These are phyloP conservation scores for Mythimna lalbum DNA, from an alignment of 2,888 invertebrate species.

Conservation along the genomic window DNA sequence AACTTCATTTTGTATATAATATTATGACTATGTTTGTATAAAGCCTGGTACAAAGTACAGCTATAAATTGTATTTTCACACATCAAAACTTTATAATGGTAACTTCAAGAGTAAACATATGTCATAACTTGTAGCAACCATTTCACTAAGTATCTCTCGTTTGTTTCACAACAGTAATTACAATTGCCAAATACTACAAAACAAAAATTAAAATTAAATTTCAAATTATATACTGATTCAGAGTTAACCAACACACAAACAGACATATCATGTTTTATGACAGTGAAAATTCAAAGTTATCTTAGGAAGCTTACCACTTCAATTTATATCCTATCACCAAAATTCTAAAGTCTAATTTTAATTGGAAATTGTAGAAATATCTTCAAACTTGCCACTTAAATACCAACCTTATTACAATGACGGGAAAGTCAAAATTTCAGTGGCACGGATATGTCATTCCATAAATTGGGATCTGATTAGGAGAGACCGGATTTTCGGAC, in stretches of 20 bases:
- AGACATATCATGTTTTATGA: conserved; percentile 43
- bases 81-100: conserved; percentile 30
- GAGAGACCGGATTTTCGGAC: conserved; percentile 63
- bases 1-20: too few relatives aligned
- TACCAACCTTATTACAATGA: conserved; percentile 21
- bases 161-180: conserved; percentile 13
- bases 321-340: conserved; percentile 45
- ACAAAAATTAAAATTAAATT: conserved; percentile 38
- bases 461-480: conserved; percentile 67
- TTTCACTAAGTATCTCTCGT: conserved; percentile 1
- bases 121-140: conserved; percentile 17
- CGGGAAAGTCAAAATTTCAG: conserved; percentile 17
- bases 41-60: conserved; percentile 9
- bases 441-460: conserved; percentile 31
- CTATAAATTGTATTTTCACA: conserved; percentile 16
- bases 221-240: conserved; percentile 29
- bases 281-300: conserved; percentile 41
- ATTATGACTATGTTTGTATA: not conserved
- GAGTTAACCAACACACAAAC: conserved; percentile 34
- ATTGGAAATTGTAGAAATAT: conserved; percentile 51
- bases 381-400: conserved; percentile 5
- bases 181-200: conserved; percentile 17
- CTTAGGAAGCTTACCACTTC: conserved; percentile 27
- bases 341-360: conserved; percentile 55
- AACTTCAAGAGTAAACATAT: conserved; percentile 29